Percentiles rank a stretch among this genome's conserved stretches.
phyloP scores from a whole-genome alignment of 2,113 vertebrate genomes.

The Pogonocichla stellata region DNA sequence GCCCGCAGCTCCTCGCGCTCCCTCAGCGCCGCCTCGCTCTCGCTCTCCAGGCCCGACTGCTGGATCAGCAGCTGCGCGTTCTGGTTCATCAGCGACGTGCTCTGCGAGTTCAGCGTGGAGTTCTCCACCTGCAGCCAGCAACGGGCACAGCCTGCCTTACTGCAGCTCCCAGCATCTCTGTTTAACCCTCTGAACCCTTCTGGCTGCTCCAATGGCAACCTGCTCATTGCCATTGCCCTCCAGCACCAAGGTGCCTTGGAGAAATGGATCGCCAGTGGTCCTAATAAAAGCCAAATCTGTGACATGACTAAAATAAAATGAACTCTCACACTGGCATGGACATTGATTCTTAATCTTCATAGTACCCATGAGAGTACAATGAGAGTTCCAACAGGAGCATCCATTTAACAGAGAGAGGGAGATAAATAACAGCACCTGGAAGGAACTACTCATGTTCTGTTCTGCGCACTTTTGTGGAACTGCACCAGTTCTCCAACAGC shows the following conservation, averaged over 20 bases:
- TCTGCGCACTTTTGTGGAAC: not conserved
- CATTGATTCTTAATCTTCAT: not conserved
- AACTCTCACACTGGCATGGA: not conserved
- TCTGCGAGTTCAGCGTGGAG: constrained; percentile 91
- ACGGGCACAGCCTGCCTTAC: not conserved
- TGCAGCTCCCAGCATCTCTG: not conserved
- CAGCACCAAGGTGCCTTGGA: not conserved
- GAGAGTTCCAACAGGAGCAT: not conserved
- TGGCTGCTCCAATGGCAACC: too few species aligned
- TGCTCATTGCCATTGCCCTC: not conserved
- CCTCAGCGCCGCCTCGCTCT: constrained; percentile 83
- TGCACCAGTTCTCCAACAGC: not conserved
- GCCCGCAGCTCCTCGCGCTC: constrained; percentile 83
- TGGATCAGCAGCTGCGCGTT: constrained; percentile 91
- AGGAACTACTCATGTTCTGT: not conserved
- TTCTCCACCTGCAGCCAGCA: constrained; percentile 86
- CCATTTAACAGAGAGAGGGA: not conserved
- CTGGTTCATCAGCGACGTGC: constrained; percentile 91
- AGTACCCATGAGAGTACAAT: not conserved
- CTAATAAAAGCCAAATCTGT: not conserved
- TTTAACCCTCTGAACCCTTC: too few species aligned
- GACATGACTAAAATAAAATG: not conserved
- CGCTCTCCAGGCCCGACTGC: constrained; percentile 89
- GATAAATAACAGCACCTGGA: not conserved
- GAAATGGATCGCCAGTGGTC: not conserved